phyloP scores from a whole-genome alignment of 2,797 vertebrate species.

The Danio kyathit region DNA sequence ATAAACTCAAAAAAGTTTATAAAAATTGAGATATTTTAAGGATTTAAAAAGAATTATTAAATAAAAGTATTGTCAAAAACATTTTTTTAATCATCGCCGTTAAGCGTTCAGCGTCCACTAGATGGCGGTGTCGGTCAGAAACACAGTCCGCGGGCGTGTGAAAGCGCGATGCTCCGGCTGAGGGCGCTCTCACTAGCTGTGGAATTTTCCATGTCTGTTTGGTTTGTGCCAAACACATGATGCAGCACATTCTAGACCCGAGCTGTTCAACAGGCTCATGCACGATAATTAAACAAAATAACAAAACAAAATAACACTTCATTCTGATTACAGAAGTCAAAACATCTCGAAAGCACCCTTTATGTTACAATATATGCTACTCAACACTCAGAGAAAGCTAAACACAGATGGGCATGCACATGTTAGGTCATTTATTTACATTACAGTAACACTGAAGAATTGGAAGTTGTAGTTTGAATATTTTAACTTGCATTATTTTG shows the following conservation, averaged over 20 bases:
- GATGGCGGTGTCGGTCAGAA: constrained; percentile 20
- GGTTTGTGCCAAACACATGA: constrained; percentile 17
- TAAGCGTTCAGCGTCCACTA: constrained; percentile 8
- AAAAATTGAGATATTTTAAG: too few relatives aligned
- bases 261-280: background rate
- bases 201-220: constrained; percentile 52
- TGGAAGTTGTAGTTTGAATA: background rate
- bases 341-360: background rate
- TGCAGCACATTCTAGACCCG: constrained; percentile 19
- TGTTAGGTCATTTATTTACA: background rate
- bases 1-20: too few relatives aligned
- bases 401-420: background rate
- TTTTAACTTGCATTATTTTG: background rate
- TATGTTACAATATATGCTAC: background rate
- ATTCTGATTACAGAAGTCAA: background rate
- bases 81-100: too few relatives aligned
- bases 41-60: too few relatives aligned
- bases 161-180: background rate
- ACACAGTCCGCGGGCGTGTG: background rate
- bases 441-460: background rate
- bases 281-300: background rate
- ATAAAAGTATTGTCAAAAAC: too few relatives aligned
- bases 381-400: background rate
- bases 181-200: constrained; percentile 3
- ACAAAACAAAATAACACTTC: background rate